These are phyloP conservation scores for Solenopsis fugax DNA, from an alignment of 1,140 invertebrate species.

Conservation along the genomic window DNA sequence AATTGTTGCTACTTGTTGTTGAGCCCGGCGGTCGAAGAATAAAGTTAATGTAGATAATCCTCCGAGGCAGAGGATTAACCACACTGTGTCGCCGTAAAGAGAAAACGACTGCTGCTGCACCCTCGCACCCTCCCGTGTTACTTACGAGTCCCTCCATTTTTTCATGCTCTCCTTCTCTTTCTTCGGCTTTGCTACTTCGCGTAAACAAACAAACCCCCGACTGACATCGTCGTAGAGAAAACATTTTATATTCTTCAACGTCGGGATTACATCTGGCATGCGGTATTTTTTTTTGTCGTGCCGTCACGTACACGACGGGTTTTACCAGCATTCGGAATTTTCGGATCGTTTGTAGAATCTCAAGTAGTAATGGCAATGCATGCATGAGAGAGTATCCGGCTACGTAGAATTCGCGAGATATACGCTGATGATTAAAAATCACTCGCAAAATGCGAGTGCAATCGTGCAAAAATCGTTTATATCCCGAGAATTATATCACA, in stretches of 20 bases:
- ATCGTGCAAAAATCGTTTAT: background rate
- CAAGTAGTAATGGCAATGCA: slow-evolving; percentile 39
- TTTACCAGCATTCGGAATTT: slow-evolving; percentile 44
- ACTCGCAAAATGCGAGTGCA: background rate
- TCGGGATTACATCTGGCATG: slow-evolving; percentile 54
- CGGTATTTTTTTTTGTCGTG: slow-evolving; percentile 53
- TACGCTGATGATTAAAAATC: background rate
- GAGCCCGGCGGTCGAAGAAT: slow-evolving; percentile 40
- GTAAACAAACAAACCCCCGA: slow-evolving; percentile 47
- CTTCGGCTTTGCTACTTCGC: slow-evolving; percentile 13
- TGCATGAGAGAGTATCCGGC: background rate
- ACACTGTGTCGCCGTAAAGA: slow-evolving; percentile 38
- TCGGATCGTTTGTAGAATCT: slow-evolving; percentile 44
- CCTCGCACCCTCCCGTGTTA: slow-evolving; percentile 15
- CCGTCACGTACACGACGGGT: slow-evolving; percentile 37
- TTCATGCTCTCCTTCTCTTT: background rate
- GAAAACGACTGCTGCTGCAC: slow-evolving; percentile 49
- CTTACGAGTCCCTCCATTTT: slow-evolving; percentile 52
- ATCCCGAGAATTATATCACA: background rate
- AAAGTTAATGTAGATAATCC: slow-evolving; percentile 56
- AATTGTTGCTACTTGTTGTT: background rate
- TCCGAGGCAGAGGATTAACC: slow-evolving; percentile 57
- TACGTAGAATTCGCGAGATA: no score
- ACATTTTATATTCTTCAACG: slow-evolving; percentile 68
- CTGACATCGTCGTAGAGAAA: slow-evolving; percentile 24